A percentile compares a stretch with the other conserved stretches of the same genome.
Conservation (phyloP, 2,888 invertebrate species). For the Nomada fucata region DNA sequence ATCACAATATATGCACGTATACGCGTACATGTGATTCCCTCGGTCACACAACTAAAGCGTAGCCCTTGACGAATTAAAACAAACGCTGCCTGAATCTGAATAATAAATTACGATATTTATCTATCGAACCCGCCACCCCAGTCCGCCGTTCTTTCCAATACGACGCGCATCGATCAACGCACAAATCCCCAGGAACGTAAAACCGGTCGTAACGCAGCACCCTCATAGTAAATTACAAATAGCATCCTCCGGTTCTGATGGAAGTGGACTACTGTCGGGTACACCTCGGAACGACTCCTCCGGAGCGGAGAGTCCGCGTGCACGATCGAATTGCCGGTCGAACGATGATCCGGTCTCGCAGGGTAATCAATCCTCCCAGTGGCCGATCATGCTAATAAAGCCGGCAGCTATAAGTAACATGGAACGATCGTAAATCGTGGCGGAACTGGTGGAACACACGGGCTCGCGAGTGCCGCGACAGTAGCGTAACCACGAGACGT, state of each 20-base stretch:
- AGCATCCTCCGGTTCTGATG: conserved; percentile 51
- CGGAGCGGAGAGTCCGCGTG: background rate
- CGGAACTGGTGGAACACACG: conserved; percentile 52
- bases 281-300: conserved; percentile 42
- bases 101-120: too few relatives aligned
- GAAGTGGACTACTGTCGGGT: conserved; percentile 52
- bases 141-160: background rate
- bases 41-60: background rate
- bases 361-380: conserved; percentile 64
- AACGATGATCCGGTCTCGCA: conserved; percentile 67
- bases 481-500: conserved; percentile 38
- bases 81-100: background rate
- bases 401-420: conserved; percentile 67
- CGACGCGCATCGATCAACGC: background rate
- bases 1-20: background rate
- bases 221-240: conserved; percentile 63
- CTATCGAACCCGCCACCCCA: background rate
- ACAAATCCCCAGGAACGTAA: conserved; percentile 27
- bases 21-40: background rate
- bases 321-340: conserved; percentile 59
- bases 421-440: conserved; percentile 69
- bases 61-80: conserved; percentile 1
- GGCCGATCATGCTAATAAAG: conserved; percentile 70
- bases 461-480: conserved; percentile 33
- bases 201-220: conserved; percentile 60